Percentiles rank a stretch among this genome's conserved stretches.
Conservation (phyloP, 2,888 invertebrate species). For the Agonopterix subpropinquella region DNA sequence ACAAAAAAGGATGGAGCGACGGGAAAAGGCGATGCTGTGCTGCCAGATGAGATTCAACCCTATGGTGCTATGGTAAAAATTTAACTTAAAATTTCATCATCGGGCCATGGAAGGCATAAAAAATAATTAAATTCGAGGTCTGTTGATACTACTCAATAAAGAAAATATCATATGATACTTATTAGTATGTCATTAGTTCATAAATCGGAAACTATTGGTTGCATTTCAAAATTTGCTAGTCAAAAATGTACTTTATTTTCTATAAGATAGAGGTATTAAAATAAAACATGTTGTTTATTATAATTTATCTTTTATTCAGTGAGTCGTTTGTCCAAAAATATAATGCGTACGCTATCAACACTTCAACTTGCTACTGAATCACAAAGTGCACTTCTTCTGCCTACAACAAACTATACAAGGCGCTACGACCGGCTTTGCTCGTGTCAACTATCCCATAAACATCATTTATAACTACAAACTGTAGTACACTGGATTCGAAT, state of each 20-base stretch:
- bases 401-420: conserved; percentile 23
- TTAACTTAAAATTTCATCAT: no score
- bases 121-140: no score
- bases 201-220: no score
- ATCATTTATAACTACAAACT: not conserved
- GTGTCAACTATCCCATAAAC: conserved; percentile 1
- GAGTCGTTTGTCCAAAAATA: conserved; percentile 69
- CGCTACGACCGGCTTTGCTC: not conserved
- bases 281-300: conserved; percentile 22
- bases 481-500: no score
- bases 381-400: conserved; percentile 50
- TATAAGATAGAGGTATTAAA: conserved; percentile 18
- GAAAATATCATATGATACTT: no score
- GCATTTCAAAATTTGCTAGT: conserved; percentile 1
- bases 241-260: conserved; percentile 1
- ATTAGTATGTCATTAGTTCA: no score
- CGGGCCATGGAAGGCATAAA: no score
- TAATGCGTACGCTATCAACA: conserved; percentile 55
- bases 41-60: no score
- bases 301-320: conserved; percentile 58
- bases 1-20: no score
- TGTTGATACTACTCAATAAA: no score
- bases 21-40: no score
- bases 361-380: conserved; percentile 41
- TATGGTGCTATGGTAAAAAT: no score